A percentile compares a stretch with the other conserved stretches of the same genome.
phyloP scores from a whole-genome alignment of 2,113 vertebrate genomes.

The Aix galericulata region DNA sequence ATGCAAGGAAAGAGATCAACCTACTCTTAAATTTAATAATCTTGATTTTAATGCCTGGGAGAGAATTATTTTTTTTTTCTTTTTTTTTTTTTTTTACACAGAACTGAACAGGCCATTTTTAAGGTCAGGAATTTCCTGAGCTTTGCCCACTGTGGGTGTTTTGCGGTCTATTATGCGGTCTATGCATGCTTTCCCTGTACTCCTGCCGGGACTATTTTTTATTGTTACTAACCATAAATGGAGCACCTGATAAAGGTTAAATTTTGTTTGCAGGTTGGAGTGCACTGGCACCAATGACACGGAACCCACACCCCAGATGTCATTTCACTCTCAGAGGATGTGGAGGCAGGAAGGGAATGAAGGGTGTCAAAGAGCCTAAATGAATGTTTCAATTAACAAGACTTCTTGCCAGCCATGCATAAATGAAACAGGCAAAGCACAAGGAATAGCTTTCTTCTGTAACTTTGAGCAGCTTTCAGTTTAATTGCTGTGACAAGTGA shows the following conservation, averaged over 20 bases:
- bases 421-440: background rate
- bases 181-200: background rate
- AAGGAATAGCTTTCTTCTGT: background rate
- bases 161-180: background rate
- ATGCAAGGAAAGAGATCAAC: conserved; percentile 50
- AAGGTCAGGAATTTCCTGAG: conserved; percentile 52
- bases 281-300: background rate
- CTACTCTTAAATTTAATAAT: conserved; percentile 47
- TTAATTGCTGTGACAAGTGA: background rate
- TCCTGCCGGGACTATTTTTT: background rate
- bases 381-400: background rate
- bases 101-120: conserved; percentile 22
- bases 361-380: background rate
- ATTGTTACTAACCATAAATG: background rate
- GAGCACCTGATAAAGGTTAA: background rate
- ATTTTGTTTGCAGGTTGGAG: background rate
- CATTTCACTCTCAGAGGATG: background rate
- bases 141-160: conserved; percentile 35
- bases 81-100: conserved; percentile 33
- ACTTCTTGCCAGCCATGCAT: background rate
- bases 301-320: background rate
- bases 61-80: background rate
- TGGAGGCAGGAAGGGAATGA: background rate
- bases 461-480: background rate
- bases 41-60: conserved; percentile 27